A percentile compares a stretch with the other conserved stretches of the same genome.
phyloP scores from a whole-genome alignment of 2,888 invertebrate genomes.

The Eristalis pertinax region DNA sequence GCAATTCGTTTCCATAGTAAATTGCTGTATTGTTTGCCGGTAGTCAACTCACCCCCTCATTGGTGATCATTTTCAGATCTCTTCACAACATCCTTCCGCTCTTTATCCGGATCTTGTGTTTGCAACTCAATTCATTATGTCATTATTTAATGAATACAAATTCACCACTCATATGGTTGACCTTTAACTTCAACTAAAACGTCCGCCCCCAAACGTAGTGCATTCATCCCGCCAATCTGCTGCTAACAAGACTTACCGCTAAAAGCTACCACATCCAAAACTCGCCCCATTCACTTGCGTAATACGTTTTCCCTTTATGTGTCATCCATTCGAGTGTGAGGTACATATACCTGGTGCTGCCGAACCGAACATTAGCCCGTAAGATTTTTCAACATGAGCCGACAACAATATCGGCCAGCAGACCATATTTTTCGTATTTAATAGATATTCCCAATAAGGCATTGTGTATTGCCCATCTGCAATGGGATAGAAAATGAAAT shows the following conservation, averaged over 20 bases:
- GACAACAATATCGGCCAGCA: not conserved
- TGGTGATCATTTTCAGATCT: too few relatives aligned
- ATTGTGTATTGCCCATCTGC: conserved; percentile 2
- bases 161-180: not conserved
- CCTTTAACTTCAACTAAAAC: not conserved
- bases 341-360: not conserved
- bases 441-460: conserved; percentile 18
- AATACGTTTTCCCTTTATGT: not conserved
- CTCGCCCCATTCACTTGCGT: not conserved
- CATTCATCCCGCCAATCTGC: not conserved
- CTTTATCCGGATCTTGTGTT: too few relatives aligned
- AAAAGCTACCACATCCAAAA: not conserved
- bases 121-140: too few relatives aligned
- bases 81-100: too few relatives aligned
- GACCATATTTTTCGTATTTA: conserved; percentile 24
- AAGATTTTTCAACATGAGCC: not conserved
- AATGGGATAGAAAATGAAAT: conserved; percentile 24
- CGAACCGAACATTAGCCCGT: not conserved
- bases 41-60: too few relatives aligned
- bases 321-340: not conserved
- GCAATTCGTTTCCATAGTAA: too few relatives aligned
- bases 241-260: not conserved
- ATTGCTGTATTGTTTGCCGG: too few relatives aligned
- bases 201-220: not conserved
- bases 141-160: not conserved